Evolutionary conservation across 2,113 vertebrate species (phyloP).

Genomic region (Chlamydotis undulata): DNA sequence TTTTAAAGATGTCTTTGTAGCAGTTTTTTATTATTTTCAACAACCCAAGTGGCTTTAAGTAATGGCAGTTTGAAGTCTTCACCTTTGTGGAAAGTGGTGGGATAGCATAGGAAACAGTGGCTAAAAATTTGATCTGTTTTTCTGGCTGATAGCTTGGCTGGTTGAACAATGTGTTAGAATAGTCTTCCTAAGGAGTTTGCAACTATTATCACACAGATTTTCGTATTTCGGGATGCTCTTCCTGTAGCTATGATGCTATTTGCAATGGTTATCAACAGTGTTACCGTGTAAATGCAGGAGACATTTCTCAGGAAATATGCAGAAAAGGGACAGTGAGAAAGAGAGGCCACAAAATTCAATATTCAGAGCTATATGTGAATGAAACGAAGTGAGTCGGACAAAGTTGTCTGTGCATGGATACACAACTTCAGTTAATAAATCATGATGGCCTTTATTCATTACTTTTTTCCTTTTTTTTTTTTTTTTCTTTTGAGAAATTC

Average conservation of each 20-base stretch:
- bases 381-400: neutral
- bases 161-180: conserved; percentile 38
- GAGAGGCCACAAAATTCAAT: conserved; percentile 30
- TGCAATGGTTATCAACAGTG: conserved; percentile 15
- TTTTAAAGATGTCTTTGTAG: neutral
- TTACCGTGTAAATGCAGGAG: conserved; percentile 24
- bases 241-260: conserved; percentile 25
- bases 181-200: conserved; percentile 17
- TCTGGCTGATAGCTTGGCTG: conserved; percentile 5
- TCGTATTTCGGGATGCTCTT: conserved; percentile 31
- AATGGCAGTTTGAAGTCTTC: neutral
- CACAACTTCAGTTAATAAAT: neutral
- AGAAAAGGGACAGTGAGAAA: neutral
- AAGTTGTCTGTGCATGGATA: neutral
- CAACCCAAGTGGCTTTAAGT: neutral
- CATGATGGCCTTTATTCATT: neutral
- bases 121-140: conserved; percentile 31
- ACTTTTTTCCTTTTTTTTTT: too few species aligned
- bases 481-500: neutral
- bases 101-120: neutral
- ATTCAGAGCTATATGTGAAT: neutral
- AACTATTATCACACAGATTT: conserved; percentile 3
- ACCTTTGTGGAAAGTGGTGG: conserved; percentile 6
- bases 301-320: conserved; percentile 8
- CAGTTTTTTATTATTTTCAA: neutral